Conservation (phyloP, 2,888 invertebrate species). For the Plebejus melissa region DNA sequence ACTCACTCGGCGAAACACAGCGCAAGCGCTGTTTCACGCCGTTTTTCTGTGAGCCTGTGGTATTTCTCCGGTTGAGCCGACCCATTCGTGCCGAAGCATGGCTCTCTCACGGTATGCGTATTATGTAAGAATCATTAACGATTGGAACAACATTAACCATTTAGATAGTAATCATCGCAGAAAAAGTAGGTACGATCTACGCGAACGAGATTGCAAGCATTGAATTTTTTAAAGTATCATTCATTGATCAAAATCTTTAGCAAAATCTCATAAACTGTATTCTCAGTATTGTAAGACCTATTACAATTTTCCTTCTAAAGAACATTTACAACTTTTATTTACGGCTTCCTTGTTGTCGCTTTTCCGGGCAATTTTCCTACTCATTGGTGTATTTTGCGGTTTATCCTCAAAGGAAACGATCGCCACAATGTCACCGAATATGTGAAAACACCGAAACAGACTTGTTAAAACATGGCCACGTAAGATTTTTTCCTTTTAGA, state of each 20-base stretch:
- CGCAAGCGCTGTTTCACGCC: too few relatives aligned
- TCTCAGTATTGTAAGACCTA: background rate
- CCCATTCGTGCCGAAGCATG: too few relatives aligned
- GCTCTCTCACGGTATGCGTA: too few relatives aligned
- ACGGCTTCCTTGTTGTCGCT: background rate
- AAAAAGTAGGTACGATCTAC: too few relatives aligned
- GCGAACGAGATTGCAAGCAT: too few relatives aligned
- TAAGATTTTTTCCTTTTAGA: background rate
- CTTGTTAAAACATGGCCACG: background rate
- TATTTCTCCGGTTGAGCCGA: too few relatives aligned
- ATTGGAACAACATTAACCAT: too few relatives aligned
- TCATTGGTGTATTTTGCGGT: background rate
- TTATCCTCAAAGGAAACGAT: conserved; percentile 4
- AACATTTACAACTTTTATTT: conserved; percentile 14
- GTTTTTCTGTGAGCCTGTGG: too few relatives aligned
- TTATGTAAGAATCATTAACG: too few relatives aligned
- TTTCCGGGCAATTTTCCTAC: conserved; percentile 6
- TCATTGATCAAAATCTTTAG: background rate
- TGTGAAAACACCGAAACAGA: conserved; percentile 2
- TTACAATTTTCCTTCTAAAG: background rate
- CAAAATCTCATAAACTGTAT: background rate
- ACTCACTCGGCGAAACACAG: too few relatives aligned
- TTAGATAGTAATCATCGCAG: too few relatives aligned
- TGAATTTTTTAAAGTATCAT: too few relatives aligned
- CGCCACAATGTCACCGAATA: background rate